Evolutionary conservation across 2,888 invertebrate species (phyloP), one percentile per base, ranked within the genome.

Genomic region (Bombylius discolor): DNA sequence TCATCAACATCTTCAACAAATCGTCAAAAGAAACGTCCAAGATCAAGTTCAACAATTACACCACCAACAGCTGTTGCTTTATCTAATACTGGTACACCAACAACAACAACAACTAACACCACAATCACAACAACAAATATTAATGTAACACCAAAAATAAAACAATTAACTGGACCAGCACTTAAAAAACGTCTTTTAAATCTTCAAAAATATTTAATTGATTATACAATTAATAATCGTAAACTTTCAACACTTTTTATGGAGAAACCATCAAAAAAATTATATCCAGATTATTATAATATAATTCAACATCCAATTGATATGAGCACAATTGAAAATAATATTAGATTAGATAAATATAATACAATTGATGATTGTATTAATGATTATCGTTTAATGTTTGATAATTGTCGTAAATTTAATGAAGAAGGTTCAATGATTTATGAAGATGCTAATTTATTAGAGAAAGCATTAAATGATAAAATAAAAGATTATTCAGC

Each of bases 391-490:
- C 79, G 88, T 62, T 77, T 95, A n/a, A 96, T 99, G 96, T 98
- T 99, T 74, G 83, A 85, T 57, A 99, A 99, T 75, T 98, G 98
- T 67, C 87, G 95, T 0, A 89, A 90, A 63, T 99, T 93, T 73
- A 99, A 99, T 70, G 97, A 98, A 73, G 91, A 96, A 72, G 88
- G 90, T 11, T 98, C 97, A 0, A 84, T 88, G 70, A 95, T 99
- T 62, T 96, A 92, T 67, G 91, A 94, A 65, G 97, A 97, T 75
- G 95, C 97, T 4, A 89, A 85, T 66, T 81, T 85, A 36, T 77
- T 98, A 55, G 95, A 97, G 68, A 83, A 85, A 60, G 83, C 90
- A 7, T 76, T 97, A 61, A 83, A 84, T 70, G 89, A 89, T 57
- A 91, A 89, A 70, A 78, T 92, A 0, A 85, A 84, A 63, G 89